Evolutionary conservation across 2,797 vertebrate species (phyloP).

Genomic region (Apogon talboti): DNA sequence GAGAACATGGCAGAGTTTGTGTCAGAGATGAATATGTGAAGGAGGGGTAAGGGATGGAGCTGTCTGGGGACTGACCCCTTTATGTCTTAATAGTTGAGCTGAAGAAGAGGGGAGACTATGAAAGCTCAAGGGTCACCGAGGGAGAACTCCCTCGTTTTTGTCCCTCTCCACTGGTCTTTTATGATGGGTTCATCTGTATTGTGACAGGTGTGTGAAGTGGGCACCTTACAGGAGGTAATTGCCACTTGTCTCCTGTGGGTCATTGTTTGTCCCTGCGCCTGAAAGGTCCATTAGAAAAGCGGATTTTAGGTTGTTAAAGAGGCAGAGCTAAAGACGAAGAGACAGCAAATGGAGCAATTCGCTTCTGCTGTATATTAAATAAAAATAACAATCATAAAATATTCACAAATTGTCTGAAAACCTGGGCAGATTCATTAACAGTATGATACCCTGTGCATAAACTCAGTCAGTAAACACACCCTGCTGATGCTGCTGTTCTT

Average conservation of each 20-base stretch:
- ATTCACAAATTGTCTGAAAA: slow-evolving; percentile 26
- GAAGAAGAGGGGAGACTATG: slow-evolving; percentile 65
- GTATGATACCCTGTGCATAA: slow-evolving; percentile 39
- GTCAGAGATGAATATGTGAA: slow-evolving; percentile 37
- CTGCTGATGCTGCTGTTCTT: slow-evolving; percentile 65
- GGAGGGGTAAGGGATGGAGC: slow-evolving; percentile 47
- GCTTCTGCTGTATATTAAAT: slow-evolving; percentile 16
- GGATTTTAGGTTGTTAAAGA: slow-evolving; percentile 31
- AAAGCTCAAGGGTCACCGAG: slow-evolving; percentile 72
- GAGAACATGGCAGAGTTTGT: slow-evolving; percentile 20
- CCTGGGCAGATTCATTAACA: slow-evolving; percentile 36
- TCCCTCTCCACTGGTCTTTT: slow-evolving; percentile 58
- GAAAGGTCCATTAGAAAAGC: slow-evolving; percentile 53
- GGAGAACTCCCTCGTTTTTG: slow-evolving; percentile 60
- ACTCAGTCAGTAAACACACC: slow-evolving; percentile 50
- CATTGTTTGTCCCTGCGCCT: slow-evolving; percentile 65
- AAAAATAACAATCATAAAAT: slow-evolving; percentile 33
- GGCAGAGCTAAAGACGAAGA: slow-evolving; percentile 6
- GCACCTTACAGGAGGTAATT: slow-evolving; percentile 70
- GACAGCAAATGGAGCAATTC: neutral
- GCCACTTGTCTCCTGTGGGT: slow-evolving; percentile 69
- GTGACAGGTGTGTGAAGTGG: slow-evolving; percentile 81
- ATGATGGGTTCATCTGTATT: slow-evolving; percentile 73
- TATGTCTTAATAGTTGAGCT: slow-evolving; percentile 70
- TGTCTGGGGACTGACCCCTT: slow-evolving; percentile 69